Evolutionary conservation across 2,797 vertebrate genomes (phyloP).

Genomic region (Spondyliosoma cantharus): DNA sequence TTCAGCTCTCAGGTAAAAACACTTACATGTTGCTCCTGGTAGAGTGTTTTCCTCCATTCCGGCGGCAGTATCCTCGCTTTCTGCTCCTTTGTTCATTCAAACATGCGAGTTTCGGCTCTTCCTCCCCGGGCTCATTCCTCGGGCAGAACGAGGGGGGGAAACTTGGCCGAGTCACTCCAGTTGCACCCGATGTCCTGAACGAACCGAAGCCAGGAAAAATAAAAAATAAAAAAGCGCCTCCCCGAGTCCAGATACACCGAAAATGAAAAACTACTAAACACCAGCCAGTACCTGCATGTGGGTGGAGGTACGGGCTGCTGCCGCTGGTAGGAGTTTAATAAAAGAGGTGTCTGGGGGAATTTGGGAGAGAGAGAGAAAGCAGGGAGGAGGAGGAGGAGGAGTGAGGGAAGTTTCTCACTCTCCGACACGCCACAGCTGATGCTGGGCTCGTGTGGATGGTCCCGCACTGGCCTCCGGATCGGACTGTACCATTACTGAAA

Average conservation of each 20-base stretch:
- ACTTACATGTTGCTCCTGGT: slow-evolving; percentile 80
- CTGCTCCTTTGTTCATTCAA: slow-evolving; percentile 79
- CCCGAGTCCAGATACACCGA: slow-evolving; percentile 3
- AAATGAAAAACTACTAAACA: not conserved
- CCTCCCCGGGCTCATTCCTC: slow-evolving; percentile 82
- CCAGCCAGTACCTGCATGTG: slow-evolving; percentile 12
- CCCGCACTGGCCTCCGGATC: slow-evolving; percentile 49
- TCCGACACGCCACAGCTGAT: slow-evolving; percentile 78
- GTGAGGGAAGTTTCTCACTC: slow-evolving; percentile 62
- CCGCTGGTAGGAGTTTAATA: not conserved
- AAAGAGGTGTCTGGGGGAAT: slow-evolving; percentile 27
- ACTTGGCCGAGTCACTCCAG: slow-evolving; percentile 72
- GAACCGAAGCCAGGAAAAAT: slow-evolving; percentile 41
- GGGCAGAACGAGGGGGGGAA: slow-evolving; percentile 45
- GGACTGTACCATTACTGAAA: slow-evolving; percentile 77
- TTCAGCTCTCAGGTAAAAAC: not conserved
- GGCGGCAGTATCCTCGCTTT: slow-evolving; percentile 68
- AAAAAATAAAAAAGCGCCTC: not conserved
- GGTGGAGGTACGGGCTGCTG: not conserved
- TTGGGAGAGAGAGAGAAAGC: slow-evolving; percentile 18
- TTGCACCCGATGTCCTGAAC: slow-evolving; percentile 48
- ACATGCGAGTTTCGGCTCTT: slow-evolving; percentile 72
- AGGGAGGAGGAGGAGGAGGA: slow-evolving; percentile 14
- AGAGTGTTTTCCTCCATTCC: slow-evolving; percentile 72
- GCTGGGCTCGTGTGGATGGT: slow-evolving; percentile 59